Evolutionary conservation across 2,888 invertebrate genomes (phyloP), one percentile per base, ranked within the genome.

Genomic region (Drosophila parthenogenetica): DNA sequence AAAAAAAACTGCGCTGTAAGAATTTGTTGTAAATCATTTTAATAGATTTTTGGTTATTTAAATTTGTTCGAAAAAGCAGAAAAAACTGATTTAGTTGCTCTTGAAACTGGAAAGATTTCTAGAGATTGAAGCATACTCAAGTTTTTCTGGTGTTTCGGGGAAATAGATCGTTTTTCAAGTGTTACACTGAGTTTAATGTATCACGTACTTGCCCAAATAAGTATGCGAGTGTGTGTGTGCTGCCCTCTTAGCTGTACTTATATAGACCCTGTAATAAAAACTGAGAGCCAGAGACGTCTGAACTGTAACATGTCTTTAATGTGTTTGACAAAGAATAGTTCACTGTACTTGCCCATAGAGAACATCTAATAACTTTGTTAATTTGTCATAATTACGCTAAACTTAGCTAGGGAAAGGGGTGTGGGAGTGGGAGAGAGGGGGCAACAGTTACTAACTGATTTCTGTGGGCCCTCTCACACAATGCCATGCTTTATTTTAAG

Each of bases 401-500:
- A 45, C 40, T 17, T 32, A 72, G 19, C 5, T 22, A 5, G 22
- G 22, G 5, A 59, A 39, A 25, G 22, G 35, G 48, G 35, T 8
- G 35, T 3, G 35, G 35, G 4, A 3, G 35, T 11, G 5, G 0
- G 16, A 3, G 10, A 2, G 13, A 2, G 40, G 3, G 43, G 16
- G 11, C 13, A 7, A 55, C 53, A 60, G 59, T 69, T 60, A 57
- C 69, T 57, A 51, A 64, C 64, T 63, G 67, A 62, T 62, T 46
- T 62, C 54, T 49, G 69, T 71, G 73, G 78, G 68, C 71, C 59
- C 43, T 43, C 57, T 60, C 43, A 87, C 80, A 87, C 87, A 87
- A 84, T 78, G 87, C 81, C 69, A 68, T 78, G 82, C 87, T 84
- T 85, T 87, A 87, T 85, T 87, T 85, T 68, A 87, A 82, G 82